Percentiles rank a stretch among this genome's conserved stretches.
These are phyloP conservation scores for Lepus oiostolus DNA, from an alignment of 2,797 vertebrate genomes.

Conservation along the genomic window DNA sequence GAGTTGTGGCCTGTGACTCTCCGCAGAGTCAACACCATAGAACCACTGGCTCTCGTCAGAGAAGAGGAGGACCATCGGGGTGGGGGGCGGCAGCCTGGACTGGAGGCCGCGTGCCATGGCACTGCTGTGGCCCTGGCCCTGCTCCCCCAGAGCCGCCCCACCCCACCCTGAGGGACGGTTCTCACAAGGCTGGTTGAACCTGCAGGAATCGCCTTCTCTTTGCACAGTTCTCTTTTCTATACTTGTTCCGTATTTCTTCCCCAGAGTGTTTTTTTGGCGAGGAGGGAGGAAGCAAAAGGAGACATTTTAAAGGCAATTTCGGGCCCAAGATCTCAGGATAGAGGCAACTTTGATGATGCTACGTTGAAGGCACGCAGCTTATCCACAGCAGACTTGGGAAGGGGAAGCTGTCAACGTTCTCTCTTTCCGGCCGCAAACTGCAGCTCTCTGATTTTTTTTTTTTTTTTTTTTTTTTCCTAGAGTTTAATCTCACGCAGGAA, in stretches of 20 bases:
- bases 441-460: conserved; percentile 65
- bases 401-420: conserved; percentile 61
- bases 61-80: accelerated
- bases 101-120: background rate
- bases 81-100: background rate
- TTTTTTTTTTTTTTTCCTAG: conserved; percentile 19
- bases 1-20: background rate
- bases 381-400: conserved; percentile 43
- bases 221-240: conserved; percentile 42
- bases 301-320: conserved; percentile 65
- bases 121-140: background rate
- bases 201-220: background rate
- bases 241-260: conserved; percentile 41
- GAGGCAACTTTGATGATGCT: conserved; percentile 42
- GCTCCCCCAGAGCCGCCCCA: background rate
- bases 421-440: conserved; percentile 72
- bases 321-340: conserved; percentile 57
- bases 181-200: background rate
- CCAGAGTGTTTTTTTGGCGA: background rate
- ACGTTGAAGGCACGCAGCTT: conserved; percentile 66
- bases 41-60: background rate
- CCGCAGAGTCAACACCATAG: background rate
- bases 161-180: background rate
- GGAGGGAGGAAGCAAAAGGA: background rate
- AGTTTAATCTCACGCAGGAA: conserved; percentile 79